Base-by-base conservation (phyloP, 2,888 invertebrate species). In the Lomographa bimaculata region DNA sequence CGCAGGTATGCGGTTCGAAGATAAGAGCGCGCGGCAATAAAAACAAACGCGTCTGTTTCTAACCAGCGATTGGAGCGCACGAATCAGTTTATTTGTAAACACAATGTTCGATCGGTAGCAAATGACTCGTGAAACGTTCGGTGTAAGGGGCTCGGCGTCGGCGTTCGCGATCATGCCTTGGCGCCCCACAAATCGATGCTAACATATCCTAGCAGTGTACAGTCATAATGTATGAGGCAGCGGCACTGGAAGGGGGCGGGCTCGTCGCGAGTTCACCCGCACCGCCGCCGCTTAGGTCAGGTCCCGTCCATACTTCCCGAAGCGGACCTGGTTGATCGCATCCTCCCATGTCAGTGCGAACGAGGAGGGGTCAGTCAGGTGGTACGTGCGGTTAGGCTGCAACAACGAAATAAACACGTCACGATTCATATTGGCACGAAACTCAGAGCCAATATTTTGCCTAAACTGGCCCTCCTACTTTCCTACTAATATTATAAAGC, bases 371-470 rank as follows among this genome's bases (percentile, higher is more conserved):
- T 99, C 99, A 87, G 98, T 98, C 65, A 99, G 90, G 83, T 98
- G 98, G 83, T 99, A 99, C 35, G 97, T 98, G 75, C 99, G 93
- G 86, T 97, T 97, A 24, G 98, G 98, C 98, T 98, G 91, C 45
- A 67, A 59, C 71, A 66, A 55, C 63, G 58, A 54, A 27, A 7
- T 27, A 23, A 30, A 30, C 8, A n/a, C 11, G 14, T 40, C 24
- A 27, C n/a, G 5, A 10, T 23, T 8, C 7, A 7, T n/a, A 12
- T 8, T n/a, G 9, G n/a, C n/a, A n/a, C n/a, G n/a, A n/a, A n/a
- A n/a, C n/a, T n/a, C n/a, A n/a, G n/a, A n/a, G n/a, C n/a, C n/a
- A n/a, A n/a, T n/a, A n/a, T n/a, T n/a, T n/a, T n/a, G n/a, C n/a
- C n/a, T n/a, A n/a, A n/a, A n/a, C n/a, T n/a, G n/a, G n/a, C n/a